Conservation (phyloP, 2,797 vertebrate genomes). For the Sphaeramia orbicularis region DNA sequence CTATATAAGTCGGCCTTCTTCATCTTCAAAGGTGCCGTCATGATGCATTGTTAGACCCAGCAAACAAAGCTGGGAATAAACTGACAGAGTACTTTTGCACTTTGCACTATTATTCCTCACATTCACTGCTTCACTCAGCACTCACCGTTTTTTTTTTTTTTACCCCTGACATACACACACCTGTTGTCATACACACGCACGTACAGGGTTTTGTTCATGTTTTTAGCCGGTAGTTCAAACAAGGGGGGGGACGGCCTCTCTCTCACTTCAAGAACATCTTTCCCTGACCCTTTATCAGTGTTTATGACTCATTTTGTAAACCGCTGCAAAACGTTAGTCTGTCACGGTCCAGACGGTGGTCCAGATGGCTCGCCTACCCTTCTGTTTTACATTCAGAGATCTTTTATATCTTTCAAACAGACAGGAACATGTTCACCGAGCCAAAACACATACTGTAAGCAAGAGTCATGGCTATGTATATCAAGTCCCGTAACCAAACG, state of each 20-base stretch:
- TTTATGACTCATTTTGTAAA: conserved; percentile 81
- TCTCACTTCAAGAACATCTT: no score
- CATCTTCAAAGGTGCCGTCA: conserved; percentile 86
- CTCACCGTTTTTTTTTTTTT: not conserved
- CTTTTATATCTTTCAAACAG: conserved; percentile 61
- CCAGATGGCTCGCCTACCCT: conserved; percentile 9
- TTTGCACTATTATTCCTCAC: conserved; percentile 66
- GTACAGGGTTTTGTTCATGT: conserved; percentile 24
- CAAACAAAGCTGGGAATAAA: conserved; percentile 85
- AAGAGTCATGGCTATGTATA: conserved; percentile 48
- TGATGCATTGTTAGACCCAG: conserved; percentile 50
- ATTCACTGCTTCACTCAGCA: conserved; percentile 25
- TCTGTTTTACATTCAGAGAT: conserved; percentile 60
- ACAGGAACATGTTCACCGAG: conserved; percentile 54
- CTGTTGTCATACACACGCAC: not conserved
- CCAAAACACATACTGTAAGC: conserved; percentile 57
- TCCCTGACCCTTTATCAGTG: conserved; percentile 73
- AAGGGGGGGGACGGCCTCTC: no score
- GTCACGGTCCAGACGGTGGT: conserved; percentile 36
- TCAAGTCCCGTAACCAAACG: conserved; percentile 53
- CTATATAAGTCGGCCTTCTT: conserved; percentile 86
- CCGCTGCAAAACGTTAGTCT: conserved; percentile 53
- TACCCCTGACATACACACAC: conserved; percentile 6
- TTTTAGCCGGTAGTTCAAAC: conserved; percentile 66
- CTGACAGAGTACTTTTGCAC: conserved; percentile 69